A percentile compares a stretch with the other conserved stretches of the same genome.
These are phyloP conservation scores for Orius insidiosus DNA, from an alignment of 1,140 invertebrate species.

Conservation along the genomic window DNA sequence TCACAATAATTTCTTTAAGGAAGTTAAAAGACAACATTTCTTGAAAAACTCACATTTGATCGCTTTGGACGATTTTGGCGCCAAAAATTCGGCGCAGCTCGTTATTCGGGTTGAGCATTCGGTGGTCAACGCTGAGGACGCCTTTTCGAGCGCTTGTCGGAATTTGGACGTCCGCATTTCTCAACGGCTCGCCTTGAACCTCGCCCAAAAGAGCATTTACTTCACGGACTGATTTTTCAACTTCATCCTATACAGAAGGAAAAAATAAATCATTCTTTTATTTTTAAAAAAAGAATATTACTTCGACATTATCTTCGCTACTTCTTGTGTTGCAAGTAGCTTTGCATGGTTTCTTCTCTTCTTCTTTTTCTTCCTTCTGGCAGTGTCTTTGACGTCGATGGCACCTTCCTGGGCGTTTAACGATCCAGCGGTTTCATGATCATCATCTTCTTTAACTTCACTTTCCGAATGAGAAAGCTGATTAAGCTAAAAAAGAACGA, in stretches of 20 bases:
- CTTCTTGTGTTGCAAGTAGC: slow-evolving; percentile 31
- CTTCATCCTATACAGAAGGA: slow-evolving; percentile 41
- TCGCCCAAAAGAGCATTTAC: slow-evolving; percentile 55
- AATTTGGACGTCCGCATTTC: slow-evolving; percentile 3
- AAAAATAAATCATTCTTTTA: no score
- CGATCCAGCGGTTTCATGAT: slow-evolving; percentile 37
- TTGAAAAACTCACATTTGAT: slow-evolving; percentile 28
- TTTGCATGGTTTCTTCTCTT: slow-evolving; percentile 37
- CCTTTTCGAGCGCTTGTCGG: slow-evolving; percentile 24
- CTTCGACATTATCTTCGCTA: slow-evolving; percentile 41
- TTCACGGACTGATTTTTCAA: slow-evolving; percentile 50
- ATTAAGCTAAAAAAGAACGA: slow-evolving; percentile 30
- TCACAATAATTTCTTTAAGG: no score
- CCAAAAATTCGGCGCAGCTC: slow-evolving; percentile 77
- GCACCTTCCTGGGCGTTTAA: slow-evolving; percentile 26
- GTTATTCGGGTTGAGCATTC: slow-evolving; percentile 64
- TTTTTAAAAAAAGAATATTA: slow-evolving; percentile 19
- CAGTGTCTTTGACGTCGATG: slow-evolving; percentile 26
- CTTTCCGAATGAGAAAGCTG: slow-evolving; percentile 43
- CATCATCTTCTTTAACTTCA: slow-evolving; percentile 48
- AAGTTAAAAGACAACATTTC: no score
- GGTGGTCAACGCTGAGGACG: slow-evolving; percentile 44
- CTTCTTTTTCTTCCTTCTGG: slow-evolving; percentile 42
- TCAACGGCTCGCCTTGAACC: slow-evolving; percentile 18
- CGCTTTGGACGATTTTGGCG: slow-evolving; percentile 51